Base-by-base conservation (phyloP, 2,888 invertebrate genomes). In the Sarcophaga carnaria region DNA sequence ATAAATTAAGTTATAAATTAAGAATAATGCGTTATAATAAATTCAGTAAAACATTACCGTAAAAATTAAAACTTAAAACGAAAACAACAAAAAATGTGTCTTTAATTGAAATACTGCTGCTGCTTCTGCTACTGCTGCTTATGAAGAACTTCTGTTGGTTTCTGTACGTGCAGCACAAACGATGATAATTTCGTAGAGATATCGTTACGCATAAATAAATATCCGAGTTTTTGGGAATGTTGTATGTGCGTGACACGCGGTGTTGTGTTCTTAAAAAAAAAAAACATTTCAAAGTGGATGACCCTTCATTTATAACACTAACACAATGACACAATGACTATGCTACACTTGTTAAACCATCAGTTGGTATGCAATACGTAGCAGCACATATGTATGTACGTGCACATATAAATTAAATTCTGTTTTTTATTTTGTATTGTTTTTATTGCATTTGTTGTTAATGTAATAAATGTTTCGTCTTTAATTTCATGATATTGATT, bases 21-120 rank as follows among this genome's bases (percentile, higher is more conserved):
- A 86, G 64, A 80, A 83, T 75, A 71, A 77, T 76, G 69, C 22
- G 27, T 70, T 62, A 70, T 60, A 63, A 77, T 83, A 86, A 83
- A 74, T 78, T 69, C 77, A 77, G 37, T 59, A 67, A 63, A 59
- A 64, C 59, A 54, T 76, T 45, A 63, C 27, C 20, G 59, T 37
- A 14, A 70, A 59, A 49, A 37, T 45, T 8, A 37, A 37, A 37
- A 37, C 37, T 37, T 8, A 37, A 37, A 22, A 37, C 8, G 37
- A 37, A 37, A 37, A 37, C 37, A 37, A 37, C 37, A 37, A 37
- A 37, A 37, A 37, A 1, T 37, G 2, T 37, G 8, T 37, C 37
- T 37, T 37, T 37, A 37, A 37, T 37, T 37, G 37, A 37, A 37
- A 37, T 37, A 37, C 37, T 37, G 37, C 37, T 10, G 3, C 37